phyloP scores from a whole-genome alignment of 2,888 invertebrate species.

The Herminia tarsipennalis region DNA sequence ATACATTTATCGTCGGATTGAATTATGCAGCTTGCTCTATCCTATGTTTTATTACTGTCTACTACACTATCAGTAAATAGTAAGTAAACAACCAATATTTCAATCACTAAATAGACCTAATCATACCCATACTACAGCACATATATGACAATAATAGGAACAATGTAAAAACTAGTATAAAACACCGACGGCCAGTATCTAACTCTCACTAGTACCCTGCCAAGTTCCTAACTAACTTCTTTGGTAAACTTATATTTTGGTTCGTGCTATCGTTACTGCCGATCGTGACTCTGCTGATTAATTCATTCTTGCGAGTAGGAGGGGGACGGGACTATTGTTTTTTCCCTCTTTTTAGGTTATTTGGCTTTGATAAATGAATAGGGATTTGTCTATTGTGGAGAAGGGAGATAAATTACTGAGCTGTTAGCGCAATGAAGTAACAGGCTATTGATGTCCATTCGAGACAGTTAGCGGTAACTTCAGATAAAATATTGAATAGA shows the following conservation, averaged over 20 bases:
- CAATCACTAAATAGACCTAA: constrained; percentile 51
- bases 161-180: constrained; percentile 60
- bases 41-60: too few species aligned
- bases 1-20: too few species aligned
- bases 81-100: too few species aligned
- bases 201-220: constrained; percentile 47
- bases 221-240: constrained; percentile 61
- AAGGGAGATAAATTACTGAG: constrained; percentile 47
- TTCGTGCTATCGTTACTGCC: constrained; percentile 72
- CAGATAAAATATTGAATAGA: constrained; percentile 10
- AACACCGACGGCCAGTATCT: constrained; percentile 65
- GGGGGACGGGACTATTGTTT: constrained; percentile 60
- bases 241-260: constrained; percentile 65
- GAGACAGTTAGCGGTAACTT: constrained; percentile 22
- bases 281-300: constrained; percentile 80
- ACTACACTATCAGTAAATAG: too few species aligned
- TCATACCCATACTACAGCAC: constrained; percentile 51
- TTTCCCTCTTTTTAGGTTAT: constrained; percentile 57
- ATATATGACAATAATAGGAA: constrained; percentile 50
- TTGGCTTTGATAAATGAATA: constrained; percentile 58
- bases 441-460: constrained; percentile 33
- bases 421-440: constrained; percentile 29
- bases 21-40: too few species aligned
- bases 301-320: constrained; percentile 55
- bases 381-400: constrained; percentile 55